phyloP scores from a whole-genome alignment of 2,888 invertebrate species.

The Erebia ligea region DNA sequence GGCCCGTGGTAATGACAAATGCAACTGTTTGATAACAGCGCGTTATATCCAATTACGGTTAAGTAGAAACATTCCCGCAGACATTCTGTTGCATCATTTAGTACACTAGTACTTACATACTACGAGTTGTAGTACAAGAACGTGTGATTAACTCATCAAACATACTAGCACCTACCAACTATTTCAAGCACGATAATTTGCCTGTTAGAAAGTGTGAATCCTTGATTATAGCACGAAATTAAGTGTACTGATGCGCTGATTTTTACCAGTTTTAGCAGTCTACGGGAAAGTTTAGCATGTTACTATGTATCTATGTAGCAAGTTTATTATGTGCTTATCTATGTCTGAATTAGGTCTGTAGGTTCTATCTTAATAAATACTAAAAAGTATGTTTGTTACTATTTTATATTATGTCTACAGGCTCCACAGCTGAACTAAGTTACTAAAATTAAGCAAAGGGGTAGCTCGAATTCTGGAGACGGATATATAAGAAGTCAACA shows the following conservation, averaged over 20 bases:
- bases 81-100: slow-evolving; percentile 49
- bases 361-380: no score
- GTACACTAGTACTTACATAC: slow-evolving; percentile 37
- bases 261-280: no score
- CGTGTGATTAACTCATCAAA: slow-evolving; percentile 60
- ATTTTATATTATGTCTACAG: no score
- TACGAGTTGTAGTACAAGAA: slow-evolving; percentile 39
- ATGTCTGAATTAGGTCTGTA: no score
- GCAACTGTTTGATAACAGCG: slow-evolving; percentile 28
- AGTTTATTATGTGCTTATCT: no score
- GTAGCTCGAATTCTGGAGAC: no score
- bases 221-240: not conserved
- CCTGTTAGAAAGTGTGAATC: not conserved
- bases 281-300: no score
- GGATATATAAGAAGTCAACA: no score
- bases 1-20: slow-evolving; percentile 6
- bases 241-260: not conserved
- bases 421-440: no score
- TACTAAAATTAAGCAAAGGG: no score
- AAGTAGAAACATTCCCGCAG: slow-evolving; percentile 35
- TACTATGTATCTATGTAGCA: no score
- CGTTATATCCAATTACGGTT: slow-evolving; percentile 22
- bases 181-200: slow-evolving; percentile 1
- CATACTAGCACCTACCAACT: not conserved
- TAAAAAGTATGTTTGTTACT: no score